These are phyloP conservation scores for Urocolius indicus DNA, from an alignment of 2,113 vertebrate genomes.

Conservation along the genomic window DNA sequence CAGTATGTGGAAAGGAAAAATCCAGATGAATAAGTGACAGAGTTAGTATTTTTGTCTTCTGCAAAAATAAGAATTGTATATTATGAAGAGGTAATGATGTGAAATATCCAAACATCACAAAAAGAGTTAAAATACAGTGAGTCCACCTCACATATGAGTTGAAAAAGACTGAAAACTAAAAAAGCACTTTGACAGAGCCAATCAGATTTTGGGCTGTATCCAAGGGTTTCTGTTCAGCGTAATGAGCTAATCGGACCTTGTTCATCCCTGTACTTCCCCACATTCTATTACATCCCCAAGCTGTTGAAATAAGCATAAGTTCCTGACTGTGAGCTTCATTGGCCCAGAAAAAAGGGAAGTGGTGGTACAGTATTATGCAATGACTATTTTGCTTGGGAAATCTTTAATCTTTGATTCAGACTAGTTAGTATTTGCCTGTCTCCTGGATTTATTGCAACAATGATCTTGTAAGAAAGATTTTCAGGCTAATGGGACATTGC, in stretches of 20 bases:
- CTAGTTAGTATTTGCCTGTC: background rate
- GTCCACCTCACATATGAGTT: background rate
- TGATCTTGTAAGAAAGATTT: background rate
- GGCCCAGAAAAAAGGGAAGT: slow-evolving; percentile 15
- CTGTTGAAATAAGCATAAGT: background rate
- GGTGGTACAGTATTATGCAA: background rate
- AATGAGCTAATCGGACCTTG: background rate
- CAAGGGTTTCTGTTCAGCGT: background rate
- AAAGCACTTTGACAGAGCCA: background rate
- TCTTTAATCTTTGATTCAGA: background rate
- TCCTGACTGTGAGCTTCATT: background rate
- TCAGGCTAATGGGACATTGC: background rate
- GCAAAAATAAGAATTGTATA: background rate
- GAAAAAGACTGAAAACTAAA: background rate
- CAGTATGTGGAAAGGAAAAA: background rate
- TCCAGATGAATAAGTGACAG: background rate
- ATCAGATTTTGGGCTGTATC: background rate
- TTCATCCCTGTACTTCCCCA: background rate
- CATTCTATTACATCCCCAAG: background rate
- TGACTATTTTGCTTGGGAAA: background rate
- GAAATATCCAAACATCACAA: background rate
- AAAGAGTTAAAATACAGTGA: background rate
- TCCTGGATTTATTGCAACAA: background rate
- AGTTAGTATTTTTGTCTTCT: background rate
- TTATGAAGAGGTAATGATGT: background rate